Evolutionary conservation across 1,140 invertebrate genomes (phyloP).

Genomic region (Orius insidiosus): DNA sequence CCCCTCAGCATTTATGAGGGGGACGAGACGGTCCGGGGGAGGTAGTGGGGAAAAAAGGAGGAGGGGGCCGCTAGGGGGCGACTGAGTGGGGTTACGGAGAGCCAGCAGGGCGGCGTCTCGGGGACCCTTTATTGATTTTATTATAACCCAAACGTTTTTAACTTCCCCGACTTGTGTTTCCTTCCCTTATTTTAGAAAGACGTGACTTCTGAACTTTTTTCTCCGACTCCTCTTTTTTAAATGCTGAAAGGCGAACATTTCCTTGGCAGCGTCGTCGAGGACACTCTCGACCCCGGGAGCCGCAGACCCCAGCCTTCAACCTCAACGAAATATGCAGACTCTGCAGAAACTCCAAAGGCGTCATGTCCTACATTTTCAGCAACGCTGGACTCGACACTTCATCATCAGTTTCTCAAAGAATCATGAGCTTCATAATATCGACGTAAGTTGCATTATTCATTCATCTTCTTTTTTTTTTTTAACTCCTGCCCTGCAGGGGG

Average conservation of each 20-base stretch:
- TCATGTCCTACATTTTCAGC: slow-evolving; percentile 19
- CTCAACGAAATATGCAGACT: slow-evolving; percentile 18
- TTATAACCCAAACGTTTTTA: too few relatives aligned
- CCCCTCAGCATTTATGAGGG: not conserved
- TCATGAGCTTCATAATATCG: slow-evolving; percentile 16
- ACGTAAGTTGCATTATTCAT: slow-evolving; percentile 11
- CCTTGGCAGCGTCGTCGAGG: not conserved
- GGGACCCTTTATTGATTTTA: too few relatives aligned
- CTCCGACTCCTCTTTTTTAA: not conserved
- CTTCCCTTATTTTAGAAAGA: too few relatives aligned
- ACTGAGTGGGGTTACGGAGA: not conserved
- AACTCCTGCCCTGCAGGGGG: not conserved
- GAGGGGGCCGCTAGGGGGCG: not conserved
- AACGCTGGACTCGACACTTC: slow-evolving; percentile 6
- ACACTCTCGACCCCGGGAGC: not conserved
- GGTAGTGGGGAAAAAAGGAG: too few relatives aligned
- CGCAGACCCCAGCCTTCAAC: slow-evolving; percentile 5
- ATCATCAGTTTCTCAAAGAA: slow-evolving; percentile 11
- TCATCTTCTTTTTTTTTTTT: slow-evolving; percentile 3
- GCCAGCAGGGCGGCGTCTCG: slow-evolving; percentile 9
- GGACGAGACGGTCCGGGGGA: too few relatives aligned
- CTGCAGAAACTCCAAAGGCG: slow-evolving; percentile 15
- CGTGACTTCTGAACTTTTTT: not conserved
- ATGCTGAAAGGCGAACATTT: not conserved
- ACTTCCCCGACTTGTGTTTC: not conserved